These are phyloP conservation scores for Hedya salicella DNA, from an alignment of 2,888 invertebrate genomes.

Conservation along the genomic window DNA sequence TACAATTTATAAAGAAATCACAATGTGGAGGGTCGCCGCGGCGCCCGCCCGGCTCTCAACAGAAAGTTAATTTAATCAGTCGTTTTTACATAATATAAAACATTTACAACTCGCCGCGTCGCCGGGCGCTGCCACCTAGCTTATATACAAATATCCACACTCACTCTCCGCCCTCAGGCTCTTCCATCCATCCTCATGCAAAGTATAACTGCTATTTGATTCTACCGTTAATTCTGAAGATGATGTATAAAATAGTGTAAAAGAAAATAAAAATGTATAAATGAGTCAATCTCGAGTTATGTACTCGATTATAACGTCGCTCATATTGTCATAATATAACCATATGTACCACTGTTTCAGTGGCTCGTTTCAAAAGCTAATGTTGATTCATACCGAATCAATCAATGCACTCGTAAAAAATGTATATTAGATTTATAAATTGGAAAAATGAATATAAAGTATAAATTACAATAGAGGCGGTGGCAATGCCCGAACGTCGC, in stretches of 20 bases:
- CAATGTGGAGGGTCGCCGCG: conserved; percentile 71
- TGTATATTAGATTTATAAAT: conserved; percentile 15
- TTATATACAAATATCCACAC: conserved; percentile 25
- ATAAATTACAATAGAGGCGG: conserved; percentile 28
- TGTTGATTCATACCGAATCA: conserved; percentile 4
- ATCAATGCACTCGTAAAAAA: conserved; percentile 11
- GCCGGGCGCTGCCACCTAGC: conserved; percentile 5
- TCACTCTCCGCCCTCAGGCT: not conserved
- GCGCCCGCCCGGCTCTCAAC: conserved; percentile 57
- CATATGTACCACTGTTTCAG: no score
- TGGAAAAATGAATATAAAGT: conserved; percentile 11
- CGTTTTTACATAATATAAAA: conserved; percentile 75
- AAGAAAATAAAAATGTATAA: not conserved
- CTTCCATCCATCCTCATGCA: conserved; percentile 9
- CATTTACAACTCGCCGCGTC: conserved; percentile 57
- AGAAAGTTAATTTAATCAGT: conserved; percentile 77
- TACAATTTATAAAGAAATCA: conserved; percentile 82
- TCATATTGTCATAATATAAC: no score
- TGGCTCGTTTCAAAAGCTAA: not conserved
- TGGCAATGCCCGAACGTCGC: conserved; percentile 22
- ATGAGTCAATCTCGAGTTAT: not conserved
- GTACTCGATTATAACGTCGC: no score
- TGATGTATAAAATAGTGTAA: not conserved
- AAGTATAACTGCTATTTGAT: conserved; percentile 5
- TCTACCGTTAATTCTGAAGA: conserved; percentile 4